Evolutionary conservation across 2,113 vertebrate genomes (phyloP).

Genomic region (Vimba vimba): DNA sequence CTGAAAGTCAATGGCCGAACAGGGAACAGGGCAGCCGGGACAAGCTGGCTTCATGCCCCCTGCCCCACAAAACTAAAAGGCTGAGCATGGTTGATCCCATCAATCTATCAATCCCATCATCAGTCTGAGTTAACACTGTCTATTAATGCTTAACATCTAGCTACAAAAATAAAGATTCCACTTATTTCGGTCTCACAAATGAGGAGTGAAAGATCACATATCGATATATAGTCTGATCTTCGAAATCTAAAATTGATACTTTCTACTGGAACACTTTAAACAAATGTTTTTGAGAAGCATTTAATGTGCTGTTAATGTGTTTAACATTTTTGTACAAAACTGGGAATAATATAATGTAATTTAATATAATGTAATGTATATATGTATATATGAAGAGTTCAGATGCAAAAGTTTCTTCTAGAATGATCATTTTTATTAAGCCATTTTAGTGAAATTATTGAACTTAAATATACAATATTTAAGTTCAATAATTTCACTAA

Average conservation of each 20-base stretch:
- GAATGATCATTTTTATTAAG: too few relatives aligned
- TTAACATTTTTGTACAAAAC: background rate
- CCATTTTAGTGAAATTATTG: too few relatives aligned
- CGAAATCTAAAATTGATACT: background rate
- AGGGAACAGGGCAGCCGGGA: constrained; percentile 49
- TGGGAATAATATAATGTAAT: background rate
- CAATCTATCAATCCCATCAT: background rate
- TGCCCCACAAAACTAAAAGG: constrained; percentile 21
- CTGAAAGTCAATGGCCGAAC: constrained; percentile 69
- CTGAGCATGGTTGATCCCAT: constrained; percentile 16
- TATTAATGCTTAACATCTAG: constrained; percentile 9
- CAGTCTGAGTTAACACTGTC: background rate
- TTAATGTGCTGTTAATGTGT: background rate
- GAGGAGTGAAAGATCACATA: constrained; percentile 3
- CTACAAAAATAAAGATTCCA: background rate
- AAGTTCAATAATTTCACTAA: too few relatives aligned
- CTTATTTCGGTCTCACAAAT: constrained; percentile 3
- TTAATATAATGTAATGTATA: background rate
- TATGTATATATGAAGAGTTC: too few relatives aligned
- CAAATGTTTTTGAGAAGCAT: background rate
- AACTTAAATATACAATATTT: too few relatives aligned
- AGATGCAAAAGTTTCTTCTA: too few relatives aligned
- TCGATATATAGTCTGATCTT: background rate
- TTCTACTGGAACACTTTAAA: background rate
- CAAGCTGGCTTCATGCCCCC: constrained; percentile 46